These are phyloP conservation scores for Pterois miles DNA, from an alignment of 2,797 vertebrate species.

Conservation along the genomic window DNA sequence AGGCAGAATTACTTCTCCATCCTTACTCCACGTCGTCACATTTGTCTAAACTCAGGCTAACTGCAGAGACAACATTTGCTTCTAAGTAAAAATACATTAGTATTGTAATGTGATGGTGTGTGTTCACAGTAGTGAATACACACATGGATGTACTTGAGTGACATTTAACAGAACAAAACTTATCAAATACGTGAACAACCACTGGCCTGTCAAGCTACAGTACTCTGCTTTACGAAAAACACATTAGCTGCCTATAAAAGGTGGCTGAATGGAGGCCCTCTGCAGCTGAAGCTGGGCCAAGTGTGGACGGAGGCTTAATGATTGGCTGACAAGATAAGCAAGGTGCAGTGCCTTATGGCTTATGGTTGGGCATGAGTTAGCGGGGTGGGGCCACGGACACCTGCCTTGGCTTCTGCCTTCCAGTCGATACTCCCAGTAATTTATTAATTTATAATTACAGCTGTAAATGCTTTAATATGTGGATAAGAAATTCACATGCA, in stretches of 20 bases:
- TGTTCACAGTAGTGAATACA: neutral
- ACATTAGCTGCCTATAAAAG: neutral
- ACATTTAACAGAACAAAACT: neutral
- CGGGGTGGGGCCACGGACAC: slow-evolving; percentile 14
- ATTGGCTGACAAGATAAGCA: slow-evolving; percentile 63
- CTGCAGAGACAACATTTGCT: too few species aligned
- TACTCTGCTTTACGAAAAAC: neutral
- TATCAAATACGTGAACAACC: neutral
- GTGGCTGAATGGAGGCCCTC: neutral
- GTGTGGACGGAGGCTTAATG: slow-evolving; percentile 46
- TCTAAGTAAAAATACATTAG: neutral
- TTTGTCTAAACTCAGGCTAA: too few species aligned
- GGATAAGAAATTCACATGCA: neutral
- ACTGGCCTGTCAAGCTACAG: neutral
- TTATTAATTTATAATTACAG: neutral
- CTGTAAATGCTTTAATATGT: neutral
- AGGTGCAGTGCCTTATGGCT: slow-evolving; percentile 48
- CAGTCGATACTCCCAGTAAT: neutral
- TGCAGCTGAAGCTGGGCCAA: neutral
- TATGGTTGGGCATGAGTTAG: slow-evolving; percentile 30
- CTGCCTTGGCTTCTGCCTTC: neutral
- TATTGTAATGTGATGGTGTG: neutral
- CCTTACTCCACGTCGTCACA: too few species aligned
- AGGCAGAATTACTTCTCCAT: too few species aligned
- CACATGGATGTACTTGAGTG: neutral